Evolutionary conservation across 2,797 vertebrate genomes (phyloP).

Genomic region (Oryzias sinensis): DNA sequence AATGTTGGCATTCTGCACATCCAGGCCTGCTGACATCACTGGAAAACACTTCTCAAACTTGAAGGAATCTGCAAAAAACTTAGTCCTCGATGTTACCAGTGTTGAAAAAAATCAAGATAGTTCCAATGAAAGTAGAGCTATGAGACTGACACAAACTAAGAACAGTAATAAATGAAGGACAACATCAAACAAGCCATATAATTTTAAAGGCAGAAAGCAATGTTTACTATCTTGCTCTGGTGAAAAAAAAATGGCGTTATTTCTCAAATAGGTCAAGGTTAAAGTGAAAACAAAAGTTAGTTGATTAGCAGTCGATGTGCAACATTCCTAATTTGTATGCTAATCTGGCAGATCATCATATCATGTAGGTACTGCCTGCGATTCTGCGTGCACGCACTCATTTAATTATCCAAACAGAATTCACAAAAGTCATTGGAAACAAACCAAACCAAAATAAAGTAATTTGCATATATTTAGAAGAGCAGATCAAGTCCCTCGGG

Average conservation of each 20-base stretch:
- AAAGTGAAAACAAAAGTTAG: constrained; percentile 75
- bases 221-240: constrained; percentile 68
- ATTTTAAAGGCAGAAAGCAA: constrained; percentile 57
- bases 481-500: constrained; percentile 76
- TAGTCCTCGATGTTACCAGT: constrained; percentile 18
- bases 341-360: constrained; percentile 71
- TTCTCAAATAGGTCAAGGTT: constrained; percentile 79
- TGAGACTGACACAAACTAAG: constrained; percentile 35
- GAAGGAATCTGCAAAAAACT: constrained; percentile 19
- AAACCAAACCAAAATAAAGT: constrained; percentile 80
- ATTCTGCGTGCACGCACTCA: constrained; percentile 74
- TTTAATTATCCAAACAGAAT: constrained; percentile 80
- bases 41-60: constrained; percentile 44
- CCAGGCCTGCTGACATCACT: constrained; percentile 57
- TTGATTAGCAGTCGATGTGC: constrained; percentile 83
- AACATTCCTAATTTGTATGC: constrained; percentile 76
- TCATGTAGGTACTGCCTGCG: constrained; percentile 62
- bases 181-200: constrained; percentile 72
- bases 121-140: constrained; percentile 36
- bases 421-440: constrained; percentile 80
- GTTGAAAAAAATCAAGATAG: constrained; percentile 11
- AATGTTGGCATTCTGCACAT: constrained; percentile 59
- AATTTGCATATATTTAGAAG: constrained; percentile 83
- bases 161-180: constrained; percentile 63
- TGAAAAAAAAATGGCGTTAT: constrained; percentile 53